phyloP scores from a whole-genome alignment of 2,113 vertebrate genomes.

The Argyrosomus japonicus region DNA sequence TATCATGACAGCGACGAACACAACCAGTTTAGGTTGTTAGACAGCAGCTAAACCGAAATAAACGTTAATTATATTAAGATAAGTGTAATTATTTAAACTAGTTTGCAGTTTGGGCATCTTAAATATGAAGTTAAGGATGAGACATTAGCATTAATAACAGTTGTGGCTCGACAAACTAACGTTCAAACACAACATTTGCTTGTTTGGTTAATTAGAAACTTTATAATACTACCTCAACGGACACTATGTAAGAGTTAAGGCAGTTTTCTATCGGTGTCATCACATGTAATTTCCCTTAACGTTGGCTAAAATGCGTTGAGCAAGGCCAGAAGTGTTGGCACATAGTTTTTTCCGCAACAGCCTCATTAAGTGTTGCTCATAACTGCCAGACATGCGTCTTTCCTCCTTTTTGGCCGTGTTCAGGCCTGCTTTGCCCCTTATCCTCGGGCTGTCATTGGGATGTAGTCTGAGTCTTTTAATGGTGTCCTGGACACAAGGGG shows the following conservation, averaged over 20 bases:
- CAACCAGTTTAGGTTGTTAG: too few relatives aligned
- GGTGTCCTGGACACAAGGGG: constrained; percentile 92
- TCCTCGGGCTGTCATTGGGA: constrained; percentile 94
- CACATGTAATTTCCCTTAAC: too few relatives aligned
- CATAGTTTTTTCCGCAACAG: constrained; percentile 1
- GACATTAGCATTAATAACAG: too few relatives aligned
- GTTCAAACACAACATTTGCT: neutral
- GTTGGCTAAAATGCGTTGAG: neutral
- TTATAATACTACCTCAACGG: neutral
- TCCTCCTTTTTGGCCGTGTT: constrained; percentile 88
- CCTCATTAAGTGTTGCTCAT: neutral
- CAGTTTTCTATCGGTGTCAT: neutral
- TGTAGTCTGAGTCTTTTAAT: constrained; percentile 95
- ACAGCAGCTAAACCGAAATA: neutral
- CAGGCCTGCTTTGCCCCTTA: constrained; percentile 91
- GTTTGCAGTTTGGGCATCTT: neutral
- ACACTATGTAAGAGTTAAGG: constrained; percentile 1
- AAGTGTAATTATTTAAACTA: neutral
- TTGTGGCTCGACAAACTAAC: neutral
- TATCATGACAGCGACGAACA: neutral
- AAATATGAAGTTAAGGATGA: neutral
- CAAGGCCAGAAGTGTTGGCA: neutral
- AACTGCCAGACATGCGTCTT: constrained; percentile 84
- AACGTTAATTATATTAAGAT: neutral
- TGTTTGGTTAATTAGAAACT: neutral